Percentiles rank a stretch among this genome's conserved stretches.
These are phyloP conservation scores for Rafetus swinhoei DNA, from an alignment of 2,113 vertebrate genomes.

Conservation along the genomic window DNA sequence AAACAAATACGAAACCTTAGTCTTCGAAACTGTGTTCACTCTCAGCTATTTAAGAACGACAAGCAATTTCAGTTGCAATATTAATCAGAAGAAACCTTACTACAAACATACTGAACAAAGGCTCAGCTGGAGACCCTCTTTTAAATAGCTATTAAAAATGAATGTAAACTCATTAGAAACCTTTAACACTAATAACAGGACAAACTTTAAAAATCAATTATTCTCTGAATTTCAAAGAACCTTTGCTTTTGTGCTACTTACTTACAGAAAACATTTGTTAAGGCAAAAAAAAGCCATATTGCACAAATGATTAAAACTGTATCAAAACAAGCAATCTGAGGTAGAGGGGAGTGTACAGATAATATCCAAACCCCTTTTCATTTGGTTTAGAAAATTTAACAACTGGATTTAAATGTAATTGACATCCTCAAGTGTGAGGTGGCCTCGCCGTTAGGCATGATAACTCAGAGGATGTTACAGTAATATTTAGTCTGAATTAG, in stretches of 20 bases:
- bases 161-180: slow-evolving; percentile 31
- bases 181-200: neutral
- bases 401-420: neutral
- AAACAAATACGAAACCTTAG: slow-evolving; percentile 65
- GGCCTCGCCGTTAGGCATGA: neutral
- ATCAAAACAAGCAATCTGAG: neutral
- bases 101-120: slow-evolving; percentile 44
- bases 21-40: slow-evolving; percentile 64
- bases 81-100: slow-evolving; percentile 52
- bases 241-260: neutral
- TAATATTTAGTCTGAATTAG: neutral
- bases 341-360: neutral
- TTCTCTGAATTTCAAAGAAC: neutral
- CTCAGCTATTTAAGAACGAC: slow-evolving; percentile 44
- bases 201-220: slow-evolving; percentile 18
- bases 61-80: slow-evolving; percentile 48
- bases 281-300: neutral
- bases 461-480: neutral
- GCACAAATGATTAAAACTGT: neutral
- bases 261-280: neutral
- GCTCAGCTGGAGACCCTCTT: slow-evolving; percentile 19
- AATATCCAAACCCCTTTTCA: neutral
- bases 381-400: slow-evolving; percentile 20
- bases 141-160: slow-evolving; percentile 15
- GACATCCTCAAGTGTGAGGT: neutral